Percentiles rank a stretch among this genome's conserved stretches.
These are phyloP conservation scores for Syrmaticus mikado DNA, from an alignment of 2,113 vertebrate genomes.

Conservation along the genomic window DNA sequence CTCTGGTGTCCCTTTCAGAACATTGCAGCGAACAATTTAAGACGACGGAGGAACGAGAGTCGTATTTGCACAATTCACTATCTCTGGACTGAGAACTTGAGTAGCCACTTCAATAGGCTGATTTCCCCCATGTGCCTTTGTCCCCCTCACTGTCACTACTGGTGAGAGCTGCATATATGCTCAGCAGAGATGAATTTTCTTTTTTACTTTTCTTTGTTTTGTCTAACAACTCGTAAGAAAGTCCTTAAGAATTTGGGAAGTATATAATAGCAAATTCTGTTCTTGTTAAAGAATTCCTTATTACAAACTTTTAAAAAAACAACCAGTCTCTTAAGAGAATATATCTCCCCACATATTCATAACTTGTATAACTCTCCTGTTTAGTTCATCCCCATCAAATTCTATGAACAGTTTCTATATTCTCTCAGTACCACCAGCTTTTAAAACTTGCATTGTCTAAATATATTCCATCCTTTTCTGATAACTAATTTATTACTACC, in stretches of 20 bases:
- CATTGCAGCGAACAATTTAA: background rate
- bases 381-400: background rate
- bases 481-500: background rate
- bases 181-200: background rate
- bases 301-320: background rate
- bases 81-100: background rate
- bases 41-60: background rate
- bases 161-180: background rate
- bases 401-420: background rate
- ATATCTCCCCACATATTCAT: background rate
- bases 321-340: background rate
- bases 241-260: background rate
- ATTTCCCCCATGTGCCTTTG: background rate
- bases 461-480: background rate
- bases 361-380: background rate
- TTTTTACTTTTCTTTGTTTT: background rate
- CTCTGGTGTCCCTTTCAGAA: background rate
- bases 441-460: background rate
- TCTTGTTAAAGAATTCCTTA: background rate
- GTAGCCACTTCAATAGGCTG: background rate
- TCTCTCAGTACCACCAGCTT: background rate
- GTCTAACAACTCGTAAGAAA: background rate
- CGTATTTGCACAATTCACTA: too few species aligned
- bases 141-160: background rate
- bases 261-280: background rate